A percentile compares a stretch with the other conserved stretches of the same genome.
phyloP scores from a whole-genome alignment of 2,113 vertebrate genomes.

The Neolamprologus longior region DNA sequence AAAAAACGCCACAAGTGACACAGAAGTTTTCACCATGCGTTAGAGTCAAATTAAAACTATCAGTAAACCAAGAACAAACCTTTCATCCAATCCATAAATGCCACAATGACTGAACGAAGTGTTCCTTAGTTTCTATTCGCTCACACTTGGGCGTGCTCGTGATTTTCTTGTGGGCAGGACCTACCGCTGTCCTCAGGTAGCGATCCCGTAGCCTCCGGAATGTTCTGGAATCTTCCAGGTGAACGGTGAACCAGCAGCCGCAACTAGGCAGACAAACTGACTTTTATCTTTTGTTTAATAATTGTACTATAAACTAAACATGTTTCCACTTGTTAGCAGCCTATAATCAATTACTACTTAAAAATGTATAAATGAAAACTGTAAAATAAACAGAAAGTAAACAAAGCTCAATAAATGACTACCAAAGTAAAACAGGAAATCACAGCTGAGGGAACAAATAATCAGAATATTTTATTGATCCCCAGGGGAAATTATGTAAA shows the following conservation, averaged over 20 bases:
- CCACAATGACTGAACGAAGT: not conserved
- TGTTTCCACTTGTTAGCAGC: rapidly evolving
- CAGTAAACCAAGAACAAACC: not conserved
- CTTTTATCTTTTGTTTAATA: not conserved
- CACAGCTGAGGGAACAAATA: not conserved
- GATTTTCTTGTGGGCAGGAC: rapidly evolving
- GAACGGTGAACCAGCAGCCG: not conserved
- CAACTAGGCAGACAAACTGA: not conserved
- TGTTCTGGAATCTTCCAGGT: not conserved
- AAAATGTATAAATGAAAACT: not conserved
- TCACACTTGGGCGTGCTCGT: rapidly evolving
- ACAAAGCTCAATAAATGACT: not conserved
- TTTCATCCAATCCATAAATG: rapidly evolving
- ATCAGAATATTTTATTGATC: not conserved
- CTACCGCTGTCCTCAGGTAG: not conserved
- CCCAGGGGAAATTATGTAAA: not conserved
- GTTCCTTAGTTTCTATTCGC: rapidly evolving
- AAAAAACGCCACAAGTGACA: not conserved
- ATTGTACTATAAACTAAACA: not conserved
- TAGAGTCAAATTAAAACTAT: not conserved
- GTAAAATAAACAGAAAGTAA: not conserved
- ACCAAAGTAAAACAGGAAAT: not conserved
- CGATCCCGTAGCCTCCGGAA: not conserved
- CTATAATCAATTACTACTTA: not conserved
- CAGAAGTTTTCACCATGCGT: rapidly evolving